Conservation (phyloP, 1,140 invertebrate species). For the Pachyrhynchus sulphureomaculatus region DNA sequence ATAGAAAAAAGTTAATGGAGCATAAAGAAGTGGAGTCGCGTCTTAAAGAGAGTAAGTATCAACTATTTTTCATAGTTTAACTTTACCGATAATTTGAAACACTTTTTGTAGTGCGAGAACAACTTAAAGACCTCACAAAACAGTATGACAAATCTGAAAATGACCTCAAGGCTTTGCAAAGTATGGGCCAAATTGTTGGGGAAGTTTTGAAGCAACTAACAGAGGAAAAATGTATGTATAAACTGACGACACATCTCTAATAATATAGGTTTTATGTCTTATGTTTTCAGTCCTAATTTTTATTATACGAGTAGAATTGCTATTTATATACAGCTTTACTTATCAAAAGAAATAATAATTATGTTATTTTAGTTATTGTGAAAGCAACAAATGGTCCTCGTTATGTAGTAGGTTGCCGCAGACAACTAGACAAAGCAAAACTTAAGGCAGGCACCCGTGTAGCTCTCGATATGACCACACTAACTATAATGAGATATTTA, state of each 20-base stretch:
- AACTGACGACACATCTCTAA: constrained; percentile 59
- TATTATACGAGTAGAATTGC: no score
- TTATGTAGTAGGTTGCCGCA: constrained; percentile 97
- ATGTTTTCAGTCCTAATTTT: no score
- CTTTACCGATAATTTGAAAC: not conserved
- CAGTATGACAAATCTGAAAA: constrained; percentile 99
- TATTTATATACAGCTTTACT: no score
- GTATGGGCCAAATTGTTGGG: constrained; percentile 99
- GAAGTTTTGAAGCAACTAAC: constrained; percentile 98
- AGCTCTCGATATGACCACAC: constrained; percentile 99
- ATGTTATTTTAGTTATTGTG: constrained; percentile 94
- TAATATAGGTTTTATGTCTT: no score
- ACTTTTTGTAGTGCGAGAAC: constrained; percentile 82
- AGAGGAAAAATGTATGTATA: constrained; percentile 94
- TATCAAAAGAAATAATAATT: no score
- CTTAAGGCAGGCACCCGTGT: constrained; percentile 96
- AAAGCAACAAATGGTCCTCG: constrained; percentile 99
- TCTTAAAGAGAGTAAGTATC: constrained; percentile 89
- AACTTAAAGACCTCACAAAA: constrained; percentile 95
- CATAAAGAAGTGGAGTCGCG: constrained; percentile 94
- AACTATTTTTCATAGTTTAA: not conserved
- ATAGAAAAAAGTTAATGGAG: constrained; percentile 92
- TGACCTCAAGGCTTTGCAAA: constrained; percentile 98
- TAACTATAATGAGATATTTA: constrained; percentile 98
- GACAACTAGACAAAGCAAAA: constrained; percentile 95